Evolutionary conservation across 2,888 invertebrate genomes (phyloP), one percentile per base, ranked within the genome.

Genomic region (Salpingus planirostris): DNA sequence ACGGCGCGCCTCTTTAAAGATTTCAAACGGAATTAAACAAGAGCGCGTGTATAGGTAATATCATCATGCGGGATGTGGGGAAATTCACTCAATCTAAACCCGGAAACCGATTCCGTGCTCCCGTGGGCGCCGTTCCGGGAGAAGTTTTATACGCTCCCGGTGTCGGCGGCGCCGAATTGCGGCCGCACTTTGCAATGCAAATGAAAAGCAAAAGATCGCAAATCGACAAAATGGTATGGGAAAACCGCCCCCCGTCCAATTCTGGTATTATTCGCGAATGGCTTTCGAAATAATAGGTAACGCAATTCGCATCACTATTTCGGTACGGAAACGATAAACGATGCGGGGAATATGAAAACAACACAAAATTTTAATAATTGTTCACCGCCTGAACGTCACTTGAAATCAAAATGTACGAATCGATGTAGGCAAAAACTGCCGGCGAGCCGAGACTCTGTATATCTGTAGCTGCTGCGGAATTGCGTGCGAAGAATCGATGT

Each of bases 81-180:
- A 61, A 62, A 61, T 62, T 62, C 59, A 62, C 62, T 63, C 62
- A 63, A 63, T 63, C 63, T 61, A 62, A 63, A 62, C 62, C 63
- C 56, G 63, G 61, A 62, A 63, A 62, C 61, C 62, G 62, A 62
- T 63, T 62, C 63, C 55, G 49, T 41, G 46, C 44, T 60, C 62
- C 61, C 60, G 45, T 42, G 62, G 60, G 62, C 57, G 55, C 59
- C 55, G 59, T 62, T 60, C 46, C 54, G 52, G 49, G 54, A 49
- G 54, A 55, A 59, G 57, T 62, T 59, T 63, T 61, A 60, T 57
- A 56, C 56, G 57, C 53, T 54, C 46, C 49, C 55, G n/a, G 52
- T 51, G 57, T 54, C 54, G 55, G 50, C 47, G 54, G 50, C 47
- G 54, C 55, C 57, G 60, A 61, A 60, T 60, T 60, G 59, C 59